Base-by-base conservation (phyloP, 2,888 invertebrate genomes). In the Oxystoma pomonae region DNA sequence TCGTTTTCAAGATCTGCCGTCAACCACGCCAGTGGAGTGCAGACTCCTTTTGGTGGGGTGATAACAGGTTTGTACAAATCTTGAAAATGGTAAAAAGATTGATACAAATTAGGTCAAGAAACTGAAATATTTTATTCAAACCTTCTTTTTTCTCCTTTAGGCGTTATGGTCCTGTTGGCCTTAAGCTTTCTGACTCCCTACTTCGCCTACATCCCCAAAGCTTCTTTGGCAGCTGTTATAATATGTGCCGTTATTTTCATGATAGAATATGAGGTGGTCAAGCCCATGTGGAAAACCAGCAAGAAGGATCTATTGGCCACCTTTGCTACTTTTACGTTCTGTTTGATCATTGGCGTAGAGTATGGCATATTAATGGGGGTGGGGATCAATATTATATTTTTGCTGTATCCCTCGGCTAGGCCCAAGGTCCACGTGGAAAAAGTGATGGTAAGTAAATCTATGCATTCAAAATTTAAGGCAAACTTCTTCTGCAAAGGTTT, bases 161-260 rank as follows among this genome's bases (percentile, higher is more conserved):
- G 94, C 71, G 80, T 88, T 17, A 81, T 96, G 71, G 94, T 96
- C 12, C 77, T 96, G 1, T 75, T 96, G 63, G 91, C 96, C 0
- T 81, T 96, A n/a, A 90, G 90, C 68, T 83, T 95, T 35, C 83
- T 96, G 19, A 94, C 96, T 1, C 94, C 94, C 0, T 92, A 92
- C 75, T 96, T 96, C 80, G 91, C 91, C 73, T 94, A 85, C 79
- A 94, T 94, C 76, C 94, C 94, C 0, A 93, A 93, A 81, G 91
- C 94, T 0, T 90, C 94, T 0, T 81, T 97, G 17, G 94, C 94
- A 49, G 94, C 95, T 1, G 95, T 97, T 56, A 96, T 97, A 66
- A 96, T 97, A 69, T 92, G 93, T 76, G 96, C 97, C 70, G 96
- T 97, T 66, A 90, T 96, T 77, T 94, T 93, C 80, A 95, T 95